These are phyloP conservation scores for Actias luna DNA, from an alignment of 2,888 invertebrate genomes.

Conservation along the genomic window DNA sequence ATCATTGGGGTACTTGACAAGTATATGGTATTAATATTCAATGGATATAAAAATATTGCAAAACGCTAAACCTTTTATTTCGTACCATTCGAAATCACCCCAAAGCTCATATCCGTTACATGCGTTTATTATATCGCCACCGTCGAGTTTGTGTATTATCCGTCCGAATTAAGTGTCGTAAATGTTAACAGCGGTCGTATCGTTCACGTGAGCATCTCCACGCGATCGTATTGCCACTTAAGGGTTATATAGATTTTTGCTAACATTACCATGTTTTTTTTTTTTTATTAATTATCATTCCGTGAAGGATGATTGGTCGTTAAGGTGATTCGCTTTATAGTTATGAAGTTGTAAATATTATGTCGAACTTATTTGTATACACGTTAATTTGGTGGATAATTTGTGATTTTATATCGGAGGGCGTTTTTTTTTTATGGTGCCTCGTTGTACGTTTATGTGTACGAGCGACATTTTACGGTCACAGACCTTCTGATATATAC, in stretches of 20 bases:
- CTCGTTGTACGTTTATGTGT: too few species aligned
- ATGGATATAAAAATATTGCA: too few species aligned
- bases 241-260: slow-evolving; percentile 33
- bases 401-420: neutral
- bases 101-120: slow-evolving; percentile 59
- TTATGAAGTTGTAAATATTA: slow-evolving; percentile 15
- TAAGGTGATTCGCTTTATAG: slow-evolving; percentile 11
- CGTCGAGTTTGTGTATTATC: slow-evolving; percentile 53
- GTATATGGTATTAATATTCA: too few species aligned
- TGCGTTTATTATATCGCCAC: slow-evolving; percentile 67
- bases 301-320: slow-evolving; percentile 9
- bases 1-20: too few species aligned
- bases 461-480: neutral
- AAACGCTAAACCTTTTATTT: slow-evolving; percentile 29
- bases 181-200: slow-evolving; percentile 67
- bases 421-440: neutral
- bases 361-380: neutral
- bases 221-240: slow-evolving; percentile 48
- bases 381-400: neutral
- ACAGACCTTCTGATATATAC: neutral
- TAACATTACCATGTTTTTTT: slow-evolving; percentile 23
- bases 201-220: slow-evolving; percentile 60
- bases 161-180: slow-evolving; percentile 76
- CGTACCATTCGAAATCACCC: slow-evolving; percentile 39
- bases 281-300: slow-evolving; percentile 16